These are phyloP conservation scores for Aldabrachelys gigantea DNA, from an alignment of 2,113 vertebrate species.

Conservation along the genomic window DNA sequence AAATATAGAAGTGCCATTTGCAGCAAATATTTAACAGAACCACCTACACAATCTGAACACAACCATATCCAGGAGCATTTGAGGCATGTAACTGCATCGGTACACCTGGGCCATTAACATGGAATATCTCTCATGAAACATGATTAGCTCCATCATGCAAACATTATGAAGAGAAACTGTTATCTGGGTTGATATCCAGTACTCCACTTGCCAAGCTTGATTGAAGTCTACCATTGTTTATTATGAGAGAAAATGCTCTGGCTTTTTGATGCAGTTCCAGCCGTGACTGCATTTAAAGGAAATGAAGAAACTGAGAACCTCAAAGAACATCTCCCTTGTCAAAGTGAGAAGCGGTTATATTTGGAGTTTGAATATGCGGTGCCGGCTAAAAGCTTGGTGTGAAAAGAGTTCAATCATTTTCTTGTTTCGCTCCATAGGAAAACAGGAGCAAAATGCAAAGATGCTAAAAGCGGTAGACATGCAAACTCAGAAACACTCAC, in stretches of 20 bases:
- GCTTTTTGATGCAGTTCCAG: background rate
- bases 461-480: constrained; percentile 62
- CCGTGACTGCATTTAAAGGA: background rate
- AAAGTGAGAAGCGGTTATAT: constrained; percentile 74
- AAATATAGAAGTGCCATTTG: constrained; percentile 36
- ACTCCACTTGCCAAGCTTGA: background rate
- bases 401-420: constrained; percentile 43
- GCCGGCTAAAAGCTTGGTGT: constrained; percentile 46
- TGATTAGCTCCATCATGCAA: background rate
- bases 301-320: background rate
- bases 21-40: constrained; percentile 32
- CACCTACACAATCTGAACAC: constrained; percentile 18
- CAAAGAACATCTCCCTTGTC: background rate
- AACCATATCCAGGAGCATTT: constrained; percentile 6
- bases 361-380: constrained; percentile 73
- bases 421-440: constrained; percentile 72
- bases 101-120: background rate
- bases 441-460: constrained; percentile 46
- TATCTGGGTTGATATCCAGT: background rate
- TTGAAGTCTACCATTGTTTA: background rate
- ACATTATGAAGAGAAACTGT: background rate
- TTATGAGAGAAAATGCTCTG: background rate
- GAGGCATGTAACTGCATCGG: constrained; percentile 43
- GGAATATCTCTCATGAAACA: background rate
- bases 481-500: constrained; percentile 73